Percentiles rank a stretch among this genome's conserved stretches.
These are phyloP conservation scores for Darevskia nairensis DNA, from an alignment of 2,797 vertebrate genomes.

Conservation along the genomic window DNA sequence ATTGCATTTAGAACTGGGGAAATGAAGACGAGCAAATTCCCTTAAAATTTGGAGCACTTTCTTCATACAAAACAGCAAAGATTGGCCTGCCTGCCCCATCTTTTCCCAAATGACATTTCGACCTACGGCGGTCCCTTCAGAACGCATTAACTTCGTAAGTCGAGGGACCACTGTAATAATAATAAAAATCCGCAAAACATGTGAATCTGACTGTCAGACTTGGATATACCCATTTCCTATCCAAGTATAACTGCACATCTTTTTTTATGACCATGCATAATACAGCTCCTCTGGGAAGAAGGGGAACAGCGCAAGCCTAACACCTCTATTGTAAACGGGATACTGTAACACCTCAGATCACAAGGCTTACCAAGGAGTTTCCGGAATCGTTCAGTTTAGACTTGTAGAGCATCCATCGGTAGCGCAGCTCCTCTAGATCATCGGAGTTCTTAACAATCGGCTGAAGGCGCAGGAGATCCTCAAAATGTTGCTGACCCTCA, in stretches of 20 bases:
- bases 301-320: not conserved
- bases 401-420: constrained; percentile 95
- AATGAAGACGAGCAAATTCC: not conserved
- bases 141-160: too few relatives aligned
- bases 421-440: constrained; percentile 87
- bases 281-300: not conserved
- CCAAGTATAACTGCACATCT: not conserved
- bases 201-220: not conserved
- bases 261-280: not conserved
- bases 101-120: not conserved
- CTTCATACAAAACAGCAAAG: not conserved
- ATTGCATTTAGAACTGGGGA: not conserved
- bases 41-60: too few relatives aligned
- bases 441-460: constrained; percentile 63
- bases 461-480: constrained; percentile 75
- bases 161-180: too few relatives aligned
- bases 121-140: too few relatives aligned
- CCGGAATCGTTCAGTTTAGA: constrained; percentile 85
- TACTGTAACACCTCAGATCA: not conserved
- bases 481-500: constrained; percentile 83
- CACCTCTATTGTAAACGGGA: not conserved
- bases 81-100: too few relatives aligned
- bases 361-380: constrained; percentile 63
- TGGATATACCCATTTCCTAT: not conserved
- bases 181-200: not conserved